Evolutionary conservation across 2,888 invertebrate genomes (phyloP).

Genomic region (Arge pagana): DNA sequence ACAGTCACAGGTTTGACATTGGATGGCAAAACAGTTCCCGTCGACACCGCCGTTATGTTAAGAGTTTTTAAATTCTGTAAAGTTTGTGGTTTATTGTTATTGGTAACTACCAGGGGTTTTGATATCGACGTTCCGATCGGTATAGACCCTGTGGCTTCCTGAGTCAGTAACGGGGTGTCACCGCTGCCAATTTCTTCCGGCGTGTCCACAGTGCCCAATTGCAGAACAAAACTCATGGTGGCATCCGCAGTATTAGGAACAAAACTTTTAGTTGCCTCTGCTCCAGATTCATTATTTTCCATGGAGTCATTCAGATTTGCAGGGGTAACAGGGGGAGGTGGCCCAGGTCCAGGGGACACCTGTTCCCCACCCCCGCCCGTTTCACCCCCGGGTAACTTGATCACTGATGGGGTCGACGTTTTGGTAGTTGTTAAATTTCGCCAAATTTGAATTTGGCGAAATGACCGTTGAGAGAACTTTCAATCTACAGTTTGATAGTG

Average conservation of each 20-base stretch:
- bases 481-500: slow-evolving; percentile 29
- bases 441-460: slow-evolving; percentile 27
- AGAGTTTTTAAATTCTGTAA: slow-evolving; percentile 19
- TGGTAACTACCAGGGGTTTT: slow-evolving; percentile 24
- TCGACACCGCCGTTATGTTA: slow-evolving; percentile 4
- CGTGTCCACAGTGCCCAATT: slow-evolving; percentile 44
- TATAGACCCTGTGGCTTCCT: slow-evolving; percentile 19
- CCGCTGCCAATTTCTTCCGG: slow-evolving; percentile 24
- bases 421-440: slow-evolving; percentile 49
- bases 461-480: slow-evolving; percentile 23
- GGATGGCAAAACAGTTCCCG: slow-evolving; percentile 22
- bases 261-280: slow-evolving; percentile 24
- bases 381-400: slow-evolving; percentile 57
- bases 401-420: slow-evolving; percentile 59
- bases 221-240: slow-evolving; percentile 51
- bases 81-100: slow-evolving; percentile 22
- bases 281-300: slow-evolving; percentile 14
- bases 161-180: slow-evolving; percentile 23
- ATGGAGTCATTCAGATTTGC: slow-evolving; percentile 14
- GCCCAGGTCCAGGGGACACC: slow-evolving; percentile 45
- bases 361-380: slow-evolving; percentile 50
- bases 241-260: slow-evolving; percentile 34
- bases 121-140: slow-evolving; percentile 19
- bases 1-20: slow-evolving; percentile 38
- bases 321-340: slow-evolving; percentile 26